Conservation (phyloP, 2,888 invertebrate genomes). For the Temnothorax ravouxi region DNA sequence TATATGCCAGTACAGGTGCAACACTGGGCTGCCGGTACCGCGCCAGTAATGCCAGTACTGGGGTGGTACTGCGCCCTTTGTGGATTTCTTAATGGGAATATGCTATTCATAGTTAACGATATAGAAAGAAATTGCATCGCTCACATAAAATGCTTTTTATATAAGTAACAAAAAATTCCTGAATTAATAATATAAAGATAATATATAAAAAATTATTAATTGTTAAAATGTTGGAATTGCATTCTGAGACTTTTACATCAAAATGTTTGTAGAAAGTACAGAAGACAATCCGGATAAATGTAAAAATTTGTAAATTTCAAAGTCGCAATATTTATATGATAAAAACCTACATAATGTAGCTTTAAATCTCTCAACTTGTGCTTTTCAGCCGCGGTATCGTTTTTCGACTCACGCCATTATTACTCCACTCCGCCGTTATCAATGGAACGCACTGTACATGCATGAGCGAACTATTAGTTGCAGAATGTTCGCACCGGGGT, state of each 20-base stretch:
- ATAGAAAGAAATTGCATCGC: neutral
- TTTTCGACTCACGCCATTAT: slow-evolving; percentile 46
- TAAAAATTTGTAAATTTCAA: neutral
- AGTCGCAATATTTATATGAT: neutral
- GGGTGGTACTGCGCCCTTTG: too few species aligned
- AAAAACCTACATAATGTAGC: neutral
- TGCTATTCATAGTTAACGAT: neutral
- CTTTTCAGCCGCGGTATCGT: neutral
- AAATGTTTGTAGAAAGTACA: neutral
- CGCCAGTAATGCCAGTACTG: too few species aligned
- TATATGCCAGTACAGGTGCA: too few species aligned
- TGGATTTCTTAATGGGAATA: too few species aligned
- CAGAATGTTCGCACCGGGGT: slow-evolving; percentile 50
- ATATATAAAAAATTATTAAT: neutral
- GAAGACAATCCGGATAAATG: neutral
- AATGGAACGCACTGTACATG: slow-evolving; percentile 45
- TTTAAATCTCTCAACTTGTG: neutral
- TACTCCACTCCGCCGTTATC: slow-evolving; percentile 31
- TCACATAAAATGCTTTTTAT: neutral
- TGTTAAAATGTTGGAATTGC: neutral
- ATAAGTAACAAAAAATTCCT: neutral
- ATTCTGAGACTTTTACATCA: neutral
- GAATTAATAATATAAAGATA: neutral
- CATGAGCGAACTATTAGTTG: slow-evolving; percentile 53
- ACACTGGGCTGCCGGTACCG: too few species aligned